Evolutionary conservation across 2,888 invertebrate species (phyloP).

Genomic region (Chouioia cunea): DNA sequence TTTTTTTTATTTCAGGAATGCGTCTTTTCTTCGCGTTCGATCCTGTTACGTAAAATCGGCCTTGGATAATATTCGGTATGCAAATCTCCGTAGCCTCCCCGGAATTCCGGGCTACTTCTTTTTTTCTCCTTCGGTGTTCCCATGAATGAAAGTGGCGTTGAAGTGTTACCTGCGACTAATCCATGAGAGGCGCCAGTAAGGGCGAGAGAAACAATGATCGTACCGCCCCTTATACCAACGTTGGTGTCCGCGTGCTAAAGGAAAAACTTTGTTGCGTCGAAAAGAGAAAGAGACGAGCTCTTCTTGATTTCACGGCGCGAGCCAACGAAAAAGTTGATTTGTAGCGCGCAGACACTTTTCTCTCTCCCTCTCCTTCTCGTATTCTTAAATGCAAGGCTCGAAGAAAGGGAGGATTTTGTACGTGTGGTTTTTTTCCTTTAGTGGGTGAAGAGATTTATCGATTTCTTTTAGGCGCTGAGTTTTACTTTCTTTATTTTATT

Average conservation of each 20-base stretch:
- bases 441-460: too few species aligned
- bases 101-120: not conserved
- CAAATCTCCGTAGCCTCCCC: too few species aligned
- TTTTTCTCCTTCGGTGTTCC: not conserved
- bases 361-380: not conserved
- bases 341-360: slow-evolving; percentile 4
- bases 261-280: too few species aligned
- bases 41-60: too few species aligned
- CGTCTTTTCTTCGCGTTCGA: too few species aligned
- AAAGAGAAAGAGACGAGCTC: not conserved
- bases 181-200: slow-evolving; percentile 14
- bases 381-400: too few species aligned
- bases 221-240: slow-evolving; percentile 61
- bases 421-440: too few species aligned
- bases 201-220: slow-evolving; percentile 64
- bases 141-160: not conserved
- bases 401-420: too few species aligned
- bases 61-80: too few species aligned
- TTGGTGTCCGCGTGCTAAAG: slow-evolving; percentile 55
- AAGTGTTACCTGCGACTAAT: slow-evolving; percentile 3
- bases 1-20: too few species aligned
- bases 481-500: too few species aligned
- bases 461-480: too few species aligned
- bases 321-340: slow-evolving; percentile 3
- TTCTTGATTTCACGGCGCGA: slow-evolving; percentile 27